Evolutionary conservation across 2,888 invertebrate species (phyloP), one percentile per base, ranked within the genome.

Genomic region (Monopis laevigella): DNA sequence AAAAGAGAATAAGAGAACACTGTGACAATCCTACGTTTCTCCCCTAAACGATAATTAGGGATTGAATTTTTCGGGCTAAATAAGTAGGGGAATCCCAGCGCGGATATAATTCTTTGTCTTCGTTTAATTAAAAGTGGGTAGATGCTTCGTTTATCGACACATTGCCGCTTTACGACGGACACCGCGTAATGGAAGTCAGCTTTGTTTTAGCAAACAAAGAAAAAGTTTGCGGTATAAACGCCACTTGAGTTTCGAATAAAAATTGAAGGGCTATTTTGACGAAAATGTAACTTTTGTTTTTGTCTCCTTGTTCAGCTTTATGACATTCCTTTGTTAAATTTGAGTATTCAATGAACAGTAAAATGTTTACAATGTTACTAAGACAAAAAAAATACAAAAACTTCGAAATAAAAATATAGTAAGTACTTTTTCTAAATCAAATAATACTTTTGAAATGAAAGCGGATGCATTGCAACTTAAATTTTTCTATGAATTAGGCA

Each of bases 21-120:
- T 32, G 39, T 40, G 41, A 17, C 24, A 26, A 38, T 43, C 36
- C 28, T n/a, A 30, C 42, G 34, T 36, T 51, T 53, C 52, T 51
- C 42, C 30, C 45, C 48, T 40, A 50, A 54, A 53, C 49, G 53
- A 46, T 56, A 53, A 54, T 55, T 54, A 53, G 48, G 49, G 48
- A 52, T 50, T 53, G 49, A 49, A 52, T 54, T 53, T 48, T 53
- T 43, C 42, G 35, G 29, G 32, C 34, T 8, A 14, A 36, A 36
- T 11, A 19, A 36, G 34, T 18, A 18, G 17, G 19, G 28, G 27
- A 27, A 17, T 40, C 29, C 43, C 43, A 19, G 16, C 16, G 13
- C 21, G 30, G 11, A 39, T 41, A 41, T 41, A 38, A 43, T 43
- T 40, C 43, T 43, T 43, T 43, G 43, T 43, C 38, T 43, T 26